These are phyloP conservation scores for Falco biarmicus DNA, from an alignment of 2,797 vertebrate genomes.

Conservation along the genomic window DNA sequence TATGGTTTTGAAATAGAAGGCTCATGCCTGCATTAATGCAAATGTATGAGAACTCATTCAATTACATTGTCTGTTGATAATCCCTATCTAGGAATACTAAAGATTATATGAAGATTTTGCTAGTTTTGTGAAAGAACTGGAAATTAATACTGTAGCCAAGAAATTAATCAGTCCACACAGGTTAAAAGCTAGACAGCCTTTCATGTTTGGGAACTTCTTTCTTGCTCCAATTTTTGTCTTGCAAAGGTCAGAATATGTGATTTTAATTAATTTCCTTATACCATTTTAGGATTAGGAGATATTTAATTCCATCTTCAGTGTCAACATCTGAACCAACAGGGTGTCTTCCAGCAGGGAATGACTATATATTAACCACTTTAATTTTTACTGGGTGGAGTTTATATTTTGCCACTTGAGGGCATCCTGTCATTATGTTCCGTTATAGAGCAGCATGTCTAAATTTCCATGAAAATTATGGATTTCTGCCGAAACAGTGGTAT, in stretches of 20 bases:
- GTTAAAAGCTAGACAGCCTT: background rate
- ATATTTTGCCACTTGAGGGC: conserved; percentile 82
- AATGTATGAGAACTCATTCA: background rate
- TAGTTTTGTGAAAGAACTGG: background rate
- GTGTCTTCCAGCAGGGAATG: background rate
- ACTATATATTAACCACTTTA: background rate
- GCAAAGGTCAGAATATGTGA: background rate
- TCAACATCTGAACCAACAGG: background rate
- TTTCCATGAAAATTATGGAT: conserved; percentile 18
- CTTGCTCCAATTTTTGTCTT: background rate
- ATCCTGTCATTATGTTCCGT: conserved; percentile 76
- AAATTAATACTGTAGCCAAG: background rate
- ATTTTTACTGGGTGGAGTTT: conserved; percentile 67
- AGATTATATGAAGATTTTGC: background rate
- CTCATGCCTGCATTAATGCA: background rate
- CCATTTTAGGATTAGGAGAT: background rate
- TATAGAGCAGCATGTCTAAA: conserved; percentile 5
- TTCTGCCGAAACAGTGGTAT: background rate
- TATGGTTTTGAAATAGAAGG: background rate
- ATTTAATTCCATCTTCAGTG: background rate
- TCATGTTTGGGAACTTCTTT: background rate
- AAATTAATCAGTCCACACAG: background rate
- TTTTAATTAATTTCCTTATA: background rate
- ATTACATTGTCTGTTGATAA: background rate
- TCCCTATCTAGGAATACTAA: background rate